phyloP scores from a whole-genome alignment of 2,888 invertebrate genomes.

The Microctonus aethiopoides region DNA sequence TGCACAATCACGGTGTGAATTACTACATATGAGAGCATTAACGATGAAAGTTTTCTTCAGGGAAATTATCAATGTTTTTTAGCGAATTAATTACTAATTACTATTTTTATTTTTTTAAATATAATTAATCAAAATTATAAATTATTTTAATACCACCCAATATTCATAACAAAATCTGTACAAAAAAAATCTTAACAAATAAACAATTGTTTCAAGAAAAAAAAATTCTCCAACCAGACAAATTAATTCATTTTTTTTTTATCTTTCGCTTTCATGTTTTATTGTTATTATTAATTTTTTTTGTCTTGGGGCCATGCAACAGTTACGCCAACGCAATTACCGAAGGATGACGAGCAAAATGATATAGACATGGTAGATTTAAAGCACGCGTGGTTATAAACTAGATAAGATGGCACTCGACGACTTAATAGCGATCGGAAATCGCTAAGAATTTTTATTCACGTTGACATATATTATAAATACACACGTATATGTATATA shows the following conservation, averaged over 20 bases:
- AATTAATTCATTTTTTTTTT: background rate
- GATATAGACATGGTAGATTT: constrained; percentile 9
- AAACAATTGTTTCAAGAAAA: no score
- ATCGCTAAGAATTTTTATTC: constrained; percentile 31
- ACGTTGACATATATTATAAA: background rate
- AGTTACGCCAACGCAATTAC: constrained; percentile 42
- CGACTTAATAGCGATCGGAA: constrained; percentile 35
- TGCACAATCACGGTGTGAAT: background rate
- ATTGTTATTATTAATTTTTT: background rate
- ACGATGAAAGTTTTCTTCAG: background rate
- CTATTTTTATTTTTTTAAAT: no score
- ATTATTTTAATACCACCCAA: background rate
- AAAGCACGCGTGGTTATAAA: constrained; percentile 26
- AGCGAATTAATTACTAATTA: no score
- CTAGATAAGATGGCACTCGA: constrained; percentile 33
- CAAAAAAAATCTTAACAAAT: no score
- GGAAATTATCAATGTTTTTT: background rate
- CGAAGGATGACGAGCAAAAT: constrained; percentile 36
- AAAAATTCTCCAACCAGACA: background rate
- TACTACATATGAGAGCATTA: background rate
- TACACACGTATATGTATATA: no score
- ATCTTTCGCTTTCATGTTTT: background rate
- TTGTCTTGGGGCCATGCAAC: constrained; percentile 30
- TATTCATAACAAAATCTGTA: no score
- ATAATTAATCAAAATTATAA: no score